A percentile compares a stretch with the other conserved stretches of the same genome.
Evolutionary conservation across 2,797 vertebrate genomes (phyloP).

Genomic region (Poeciliopsis presidionis): DNA sequence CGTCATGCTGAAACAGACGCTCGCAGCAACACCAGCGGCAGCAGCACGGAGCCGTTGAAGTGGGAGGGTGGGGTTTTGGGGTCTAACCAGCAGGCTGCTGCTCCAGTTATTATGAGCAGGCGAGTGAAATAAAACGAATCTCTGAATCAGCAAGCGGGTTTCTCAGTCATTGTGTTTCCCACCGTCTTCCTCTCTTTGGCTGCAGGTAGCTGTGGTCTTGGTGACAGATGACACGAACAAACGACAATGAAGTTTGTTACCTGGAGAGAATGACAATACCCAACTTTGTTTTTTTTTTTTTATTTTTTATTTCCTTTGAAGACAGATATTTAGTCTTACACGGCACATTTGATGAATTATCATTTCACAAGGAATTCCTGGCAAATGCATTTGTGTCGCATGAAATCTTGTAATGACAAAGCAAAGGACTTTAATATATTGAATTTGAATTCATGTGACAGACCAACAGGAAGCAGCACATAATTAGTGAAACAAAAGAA

Average conservation of each 20-base stretch:
- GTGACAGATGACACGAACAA: slow-evolving; percentile 53
- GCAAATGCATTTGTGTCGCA: neutral
- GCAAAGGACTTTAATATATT: no score
- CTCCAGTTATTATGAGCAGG: slow-evolving; percentile 34
- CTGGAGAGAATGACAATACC: slow-evolving; percentile 13
- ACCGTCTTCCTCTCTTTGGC: slow-evolving; percentile 9
- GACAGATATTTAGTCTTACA: neutral
- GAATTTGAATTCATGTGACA: neutral
- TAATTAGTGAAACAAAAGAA: neutral
- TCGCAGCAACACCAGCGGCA: slow-evolving; percentile 20
- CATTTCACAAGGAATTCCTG: neutral
- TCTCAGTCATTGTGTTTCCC: slow-evolving; percentile 22
- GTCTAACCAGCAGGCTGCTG: slow-evolving; percentile 61
- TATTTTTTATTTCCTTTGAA: neutral
- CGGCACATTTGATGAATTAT: neutral
- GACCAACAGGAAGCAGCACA: neutral
- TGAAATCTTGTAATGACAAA: neutral
- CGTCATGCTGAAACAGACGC: slow-evolving; percentile 49
- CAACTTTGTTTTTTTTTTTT: neutral
- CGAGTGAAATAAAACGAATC: slow-evolving; percentile 22
- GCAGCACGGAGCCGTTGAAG: slow-evolving; percentile 24
- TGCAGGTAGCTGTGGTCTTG: slow-evolving; percentile 50
- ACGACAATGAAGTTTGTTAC: slow-evolving; percentile 18
- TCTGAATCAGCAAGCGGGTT: slow-evolving; percentile 58
- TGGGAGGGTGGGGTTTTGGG: slow-evolving; percentile 65